Evolutionary conservation across 2,113 vertebrate species (phyloP), one percentile per base, ranked within the genome.

Genomic region (Crotophaga sulcirostris): DNA sequence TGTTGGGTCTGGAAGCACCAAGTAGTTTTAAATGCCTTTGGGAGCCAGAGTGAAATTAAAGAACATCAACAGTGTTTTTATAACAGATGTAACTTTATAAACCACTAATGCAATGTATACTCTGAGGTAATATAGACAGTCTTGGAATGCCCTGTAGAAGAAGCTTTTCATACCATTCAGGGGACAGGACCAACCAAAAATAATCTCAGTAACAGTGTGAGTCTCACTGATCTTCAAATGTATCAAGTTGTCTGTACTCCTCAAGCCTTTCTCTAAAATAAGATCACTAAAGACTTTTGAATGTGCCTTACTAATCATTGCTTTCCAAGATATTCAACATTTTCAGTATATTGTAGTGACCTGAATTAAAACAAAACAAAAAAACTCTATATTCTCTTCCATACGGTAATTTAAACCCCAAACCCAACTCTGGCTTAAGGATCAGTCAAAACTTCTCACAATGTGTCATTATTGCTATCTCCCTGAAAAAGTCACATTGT

Each of bases 21-120:
- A 60, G 36, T 7, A 84, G 24, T 11, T 72, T 47, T n/a, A 81
- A 77, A 63, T 40, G 62, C 38, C 36, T 47, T 74, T 75, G 26
- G 69, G 36, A 89, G 47, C 64, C 38, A 16, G 9, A 25, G 76
- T 16, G 45, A 93, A 81, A 81, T 92, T 81, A 67, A 74, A 95
- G 64, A 79, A 63, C 13, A 58, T 67, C 74, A 93, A 16, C 64
- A 89, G 40, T 44, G 44, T 88, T 94, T 92, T 74, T 47, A 23
- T 91, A 92, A 87, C 68, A 94, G 69, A 68, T 87, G 58, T 79
- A 82, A 70, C 40, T 47, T 15, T 63, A 72, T 86, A 91, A 93
- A 29, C 51, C 82, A 28, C 54, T 78, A 68, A 83, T 56, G 64
- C 44, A 87, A 23, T 60, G 29, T 85, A 54, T 60, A 58, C 45